These are phyloP conservation scores for Euura lappo DNA, from an alignment of 1,140 invertebrate genomes.

Conservation along the genomic window DNA sequence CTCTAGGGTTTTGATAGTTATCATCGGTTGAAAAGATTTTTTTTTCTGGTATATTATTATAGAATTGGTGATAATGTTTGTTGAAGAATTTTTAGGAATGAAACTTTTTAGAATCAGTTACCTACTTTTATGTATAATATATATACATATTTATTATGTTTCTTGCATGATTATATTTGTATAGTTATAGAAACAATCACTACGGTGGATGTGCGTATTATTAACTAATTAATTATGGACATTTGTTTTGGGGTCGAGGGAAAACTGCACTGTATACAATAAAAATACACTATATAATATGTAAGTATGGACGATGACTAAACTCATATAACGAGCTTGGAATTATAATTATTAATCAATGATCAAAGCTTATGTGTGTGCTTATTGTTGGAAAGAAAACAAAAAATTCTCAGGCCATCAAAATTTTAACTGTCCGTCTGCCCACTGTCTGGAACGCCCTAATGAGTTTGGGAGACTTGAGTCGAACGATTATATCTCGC, in stretches of 20 bases:
- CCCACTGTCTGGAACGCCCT: slow-evolving; percentile 61
- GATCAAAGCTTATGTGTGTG: slow-evolving; percentile 7
- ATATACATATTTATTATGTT: not conserved
- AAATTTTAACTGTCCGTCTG: slow-evolving; percentile 39
- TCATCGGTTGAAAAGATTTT: not conserved
- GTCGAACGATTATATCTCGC: slow-evolving; percentile 9
- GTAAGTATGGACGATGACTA: not conserved
- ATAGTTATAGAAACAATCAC: not conserved
- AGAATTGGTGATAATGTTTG: not conserved
- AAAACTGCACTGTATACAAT: slow-evolving; percentile 2
- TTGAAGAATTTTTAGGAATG: not conserved
- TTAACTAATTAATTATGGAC: not conserved
- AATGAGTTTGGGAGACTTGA: slow-evolving; percentile 55
- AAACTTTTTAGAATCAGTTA: not conserved
- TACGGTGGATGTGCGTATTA: not conserved
- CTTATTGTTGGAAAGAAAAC: not conserved
- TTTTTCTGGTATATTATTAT: not conserved
- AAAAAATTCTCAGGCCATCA: not conserved
- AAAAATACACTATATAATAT: slow-evolving; percentile 6
- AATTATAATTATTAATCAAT: not conserved
- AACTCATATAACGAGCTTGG: not conserved
- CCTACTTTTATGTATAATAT: not conserved
- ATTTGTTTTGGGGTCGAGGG: not conserved
- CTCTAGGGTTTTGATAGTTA: too few relatives aligned
- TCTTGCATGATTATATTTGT: not conserved